Evolutionary conservation across 2,113 vertebrate species (phyloP).

Genomic region (Esox niger): DNA sequence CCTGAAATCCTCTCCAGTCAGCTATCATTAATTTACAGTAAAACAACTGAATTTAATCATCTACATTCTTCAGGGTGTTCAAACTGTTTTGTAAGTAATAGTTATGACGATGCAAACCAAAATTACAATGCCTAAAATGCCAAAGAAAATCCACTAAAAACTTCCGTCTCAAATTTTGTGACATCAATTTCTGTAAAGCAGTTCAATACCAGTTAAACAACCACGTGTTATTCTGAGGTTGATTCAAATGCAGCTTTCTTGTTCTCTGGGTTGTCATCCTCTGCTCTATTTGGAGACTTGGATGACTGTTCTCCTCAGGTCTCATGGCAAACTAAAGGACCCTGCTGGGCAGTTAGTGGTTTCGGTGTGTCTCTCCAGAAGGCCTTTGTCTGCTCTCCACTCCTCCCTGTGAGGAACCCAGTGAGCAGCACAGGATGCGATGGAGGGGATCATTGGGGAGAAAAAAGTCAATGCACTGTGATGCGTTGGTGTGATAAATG

Average conservation of each 20-base stretch:
- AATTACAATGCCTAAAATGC: too few species aligned
- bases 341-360: slow-evolving; percentile 45
- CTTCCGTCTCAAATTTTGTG: too few species aligned
- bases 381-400: slow-evolving; percentile 44
- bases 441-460: neutral
- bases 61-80: too few species aligned
- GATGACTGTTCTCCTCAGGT: slow-evolving; percentile 46
- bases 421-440: slow-evolving; percentile 20
- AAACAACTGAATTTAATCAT: too few species aligned
- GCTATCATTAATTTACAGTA: too few species aligned
- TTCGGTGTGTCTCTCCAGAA: slow-evolving; percentile 53
- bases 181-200: neutral
- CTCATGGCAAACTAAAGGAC: slow-evolving; percentile 51
- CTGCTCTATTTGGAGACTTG: slow-evolving; percentile 62
- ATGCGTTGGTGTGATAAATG: too few species aligned
- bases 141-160: too few species aligned
- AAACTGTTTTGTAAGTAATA: too few species aligned
- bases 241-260: slow-evolving; percentile 26
- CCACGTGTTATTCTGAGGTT: slow-evolving; percentile 17
- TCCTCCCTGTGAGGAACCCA: slow-evolving; percentile 51
- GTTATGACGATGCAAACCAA: too few species aligned
- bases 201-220: neutral
- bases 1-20: too few species aligned
- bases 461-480: slow-evolving; percentile 1
- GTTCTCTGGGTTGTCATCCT: slow-evolving; percentile 51